Base-by-base conservation (phyloP, 2,113 vertebrate species). In the Nothobranchius kuhntae region DNA sequence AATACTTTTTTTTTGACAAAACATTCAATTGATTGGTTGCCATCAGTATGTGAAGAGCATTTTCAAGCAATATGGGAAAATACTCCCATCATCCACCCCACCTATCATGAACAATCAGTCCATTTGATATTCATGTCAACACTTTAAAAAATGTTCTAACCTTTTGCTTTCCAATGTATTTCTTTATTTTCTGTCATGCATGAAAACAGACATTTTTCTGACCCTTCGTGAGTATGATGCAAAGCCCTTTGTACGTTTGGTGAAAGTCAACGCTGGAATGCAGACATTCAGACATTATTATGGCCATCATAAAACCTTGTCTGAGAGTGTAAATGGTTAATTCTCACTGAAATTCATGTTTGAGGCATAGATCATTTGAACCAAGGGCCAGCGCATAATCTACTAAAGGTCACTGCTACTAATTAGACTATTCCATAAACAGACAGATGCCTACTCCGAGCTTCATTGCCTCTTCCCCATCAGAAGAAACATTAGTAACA, bases 331-430 rank as follows among this genome's bases (percentile, higher is more conserved):
- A 46, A 54, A 62, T 26, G 36, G 55, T 48, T 45, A 70, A 78
- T 71, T 52, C 64, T 65, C 46, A 38, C 59, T 73, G 50, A 59
- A 57, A 77, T 65, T 61, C 50, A 64, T 8, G 40, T 74, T 77
- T 71, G 50, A 74, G 73, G 61, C 72, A 48, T 15, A 9, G 7
- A 51, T 67, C 74, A 79, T 82, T 85, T 71, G 76, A 84, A 63
- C 74, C 46, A 68, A 60, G 79, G 44, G 65, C 69, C 77, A 77
- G 81, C 57, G 73, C 64, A 42, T 84, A 83, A 87, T 91, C 86
- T 17, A 48, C 65, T 73, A 87, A 90, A 91, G 87, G 87, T 89
- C 89, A 89, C 71, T 73, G 80, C 59, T 78, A 89, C 82, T 89
- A 86, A 91, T 91, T 89, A 82, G 75, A 70, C 72, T 77, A 48